Evolutionary conservation across 2,888 invertebrate species (phyloP), one percentile per base, ranked within the genome.

Genomic region (Drosophila meridiana): DNA sequence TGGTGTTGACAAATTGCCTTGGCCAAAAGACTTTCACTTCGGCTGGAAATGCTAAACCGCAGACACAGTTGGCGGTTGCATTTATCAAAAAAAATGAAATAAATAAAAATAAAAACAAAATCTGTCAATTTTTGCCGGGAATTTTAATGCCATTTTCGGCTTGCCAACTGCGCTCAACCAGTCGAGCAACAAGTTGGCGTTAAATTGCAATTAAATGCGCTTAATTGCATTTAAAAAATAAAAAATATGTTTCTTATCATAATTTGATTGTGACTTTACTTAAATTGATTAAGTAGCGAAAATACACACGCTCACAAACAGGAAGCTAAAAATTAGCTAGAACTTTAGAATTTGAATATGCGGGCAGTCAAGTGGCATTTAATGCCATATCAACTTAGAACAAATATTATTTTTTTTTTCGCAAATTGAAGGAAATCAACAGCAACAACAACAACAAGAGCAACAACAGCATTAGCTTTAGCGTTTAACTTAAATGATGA

Each of bases 401-500:
- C 83, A 80, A 86, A 75, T 56, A 75, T 64, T 42, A 40, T 30
- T 40, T 13, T 43, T 20, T 20, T 79, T 83, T 62, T 69, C 71
- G 87, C 87, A 81, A 90, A 89, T 89, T 87, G 82, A 71, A 81
- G 57, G 71, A 87, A 90, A 88, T 87, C 83, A 78, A 69, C 75
- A 78, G 66, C 65, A 59, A 57, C 58, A 67, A 30, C 67, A 55
- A 48, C 50, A 62, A 58, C 47, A 65, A 45, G 20, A 20, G 20
- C 34, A 60, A 30, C 7, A 34, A 52, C 20, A 65, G 38, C 52
- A 70, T 55, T 43, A 50, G 26, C 58, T 32, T 78, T 62, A 50
- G 26, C 52, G 26, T 78, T 62, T 70, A 76, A 67, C 58, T 72
- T 90, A 87, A 87, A 87, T 76, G 73, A 90, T 90, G 86, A 87